These are phyloP conservation scores for Orchesellides sinensis DNA, from an alignment of 2,888 invertebrate species.

Conservation along the genomic window DNA sequence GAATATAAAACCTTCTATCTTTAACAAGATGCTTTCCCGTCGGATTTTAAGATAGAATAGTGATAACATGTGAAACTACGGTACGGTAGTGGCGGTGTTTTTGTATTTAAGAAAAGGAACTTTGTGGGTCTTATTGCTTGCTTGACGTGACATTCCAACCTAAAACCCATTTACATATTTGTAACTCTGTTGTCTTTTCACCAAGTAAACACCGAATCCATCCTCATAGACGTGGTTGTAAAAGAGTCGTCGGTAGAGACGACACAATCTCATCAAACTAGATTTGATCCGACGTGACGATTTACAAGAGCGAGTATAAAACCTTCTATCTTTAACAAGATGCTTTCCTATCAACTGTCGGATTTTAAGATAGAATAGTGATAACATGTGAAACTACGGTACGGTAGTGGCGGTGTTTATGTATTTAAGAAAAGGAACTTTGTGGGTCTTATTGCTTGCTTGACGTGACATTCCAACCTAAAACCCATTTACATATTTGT, in stretches of 20 bases:
- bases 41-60: no score
- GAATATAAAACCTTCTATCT: not conserved
- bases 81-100: not conserved
- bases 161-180: no score
- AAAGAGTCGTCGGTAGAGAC: slow-evolving; percentile 29
- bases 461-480: slow-evolving; percentile 6
- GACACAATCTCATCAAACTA: slow-evolving; percentile 13
- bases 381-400: not conserved
- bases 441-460: not conserved
- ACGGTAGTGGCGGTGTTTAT: not conserved
- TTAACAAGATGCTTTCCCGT: not conserved
- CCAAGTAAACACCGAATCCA: slow-evolving; percentile 24
- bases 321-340: not conserved
- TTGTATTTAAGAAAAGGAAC: not conserved
- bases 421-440: not conserved
- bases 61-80: no score
- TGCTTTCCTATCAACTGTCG: not conserved
- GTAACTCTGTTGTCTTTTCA: no score
- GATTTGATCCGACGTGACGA: slow-evolving; percentile 10
- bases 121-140: not conserved
- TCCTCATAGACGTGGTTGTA: not conserved
- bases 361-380: not conserved
- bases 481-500: slow-evolving; percentile 14
- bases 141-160: no score
- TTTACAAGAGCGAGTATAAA: not conserved